Evolutionary conservation across 2,797 vertebrate genomes (phyloP).

Genomic region (Halcyon smyrnensis): DNA sequence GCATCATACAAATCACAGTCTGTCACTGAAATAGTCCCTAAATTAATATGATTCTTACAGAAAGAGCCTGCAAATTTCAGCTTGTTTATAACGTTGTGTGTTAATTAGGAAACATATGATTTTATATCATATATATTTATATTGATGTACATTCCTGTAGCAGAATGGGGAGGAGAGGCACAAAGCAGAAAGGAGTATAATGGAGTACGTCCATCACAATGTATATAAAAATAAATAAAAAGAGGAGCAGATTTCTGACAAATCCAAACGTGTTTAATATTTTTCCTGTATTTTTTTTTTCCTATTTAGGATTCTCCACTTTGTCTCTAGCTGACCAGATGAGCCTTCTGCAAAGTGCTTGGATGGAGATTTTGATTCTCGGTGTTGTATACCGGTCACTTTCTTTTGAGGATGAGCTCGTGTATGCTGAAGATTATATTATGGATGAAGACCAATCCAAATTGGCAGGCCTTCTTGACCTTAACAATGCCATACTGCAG

Average conservation of each 20-base stretch:
- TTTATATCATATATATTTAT: neutral
- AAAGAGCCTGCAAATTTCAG: neutral
- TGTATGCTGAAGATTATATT: slow-evolving; percentile 99
- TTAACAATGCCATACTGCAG: slow-evolving; percentile 98
- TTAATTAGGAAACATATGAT: neutral
- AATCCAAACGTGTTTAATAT: slow-evolving; percentile 25
- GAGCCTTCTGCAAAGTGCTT: slow-evolving; percentile 98
- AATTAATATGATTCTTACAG: neutral
- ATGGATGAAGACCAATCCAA: slow-evolving; percentile 99
- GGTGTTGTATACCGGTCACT: slow-evolving; percentile 97
- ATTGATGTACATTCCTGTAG: neutral
- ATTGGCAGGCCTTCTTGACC: slow-evolving; percentile 94
- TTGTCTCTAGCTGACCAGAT: slow-evolving; percentile 98
- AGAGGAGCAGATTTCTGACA: neutral
- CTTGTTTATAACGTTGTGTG: neutral
- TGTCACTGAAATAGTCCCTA: neutral
- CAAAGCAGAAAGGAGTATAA: neutral
- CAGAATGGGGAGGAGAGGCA: neutral
- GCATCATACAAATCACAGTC: neutral
- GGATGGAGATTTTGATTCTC: slow-evolving; percentile 99
- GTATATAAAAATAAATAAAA: neutral
- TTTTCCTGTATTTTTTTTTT: neutral
- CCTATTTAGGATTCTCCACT: slow-evolving; percentile 92
- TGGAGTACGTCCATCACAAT: neutral
- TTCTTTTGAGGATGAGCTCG: slow-evolving; percentile 97